Evolutionary conservation across 2,797 vertebrate genomes (phyloP).

Genomic region (Muscicapa striata): DNA sequence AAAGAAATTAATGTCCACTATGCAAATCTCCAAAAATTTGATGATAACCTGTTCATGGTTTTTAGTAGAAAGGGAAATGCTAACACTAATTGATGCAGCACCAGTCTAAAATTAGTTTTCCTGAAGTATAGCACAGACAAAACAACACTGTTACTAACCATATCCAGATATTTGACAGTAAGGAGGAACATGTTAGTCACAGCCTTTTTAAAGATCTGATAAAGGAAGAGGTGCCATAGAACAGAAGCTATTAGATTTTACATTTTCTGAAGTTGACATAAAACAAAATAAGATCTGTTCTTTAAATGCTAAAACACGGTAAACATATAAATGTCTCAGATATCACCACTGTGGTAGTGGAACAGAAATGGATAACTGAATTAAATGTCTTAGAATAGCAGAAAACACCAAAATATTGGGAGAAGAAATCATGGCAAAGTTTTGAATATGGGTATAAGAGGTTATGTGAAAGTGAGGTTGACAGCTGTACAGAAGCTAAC

Average conservation of each 20-base stretch:
- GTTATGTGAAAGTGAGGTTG: not conserved
- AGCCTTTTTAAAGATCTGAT: not conserved
- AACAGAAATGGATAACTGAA: not conserved
- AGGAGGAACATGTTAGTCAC: not conserved
- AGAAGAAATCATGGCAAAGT: not conserved
- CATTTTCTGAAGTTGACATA: not conserved
- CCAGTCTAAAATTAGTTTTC: not conserved
- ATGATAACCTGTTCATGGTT: not conserved
- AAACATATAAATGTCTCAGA: not conserved
- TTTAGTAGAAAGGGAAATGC: not conserved
- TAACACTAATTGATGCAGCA: not conserved
- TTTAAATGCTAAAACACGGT: not conserved
- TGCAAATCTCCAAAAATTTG: not conserved
- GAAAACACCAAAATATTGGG: not conserved
- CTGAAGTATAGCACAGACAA: not conserved
- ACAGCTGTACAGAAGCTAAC: not conserved
- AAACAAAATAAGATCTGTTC: not conserved
- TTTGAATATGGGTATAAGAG: not conserved
- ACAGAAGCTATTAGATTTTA: not conserved
- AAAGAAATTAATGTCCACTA: not conserved
- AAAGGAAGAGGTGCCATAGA: not conserved
- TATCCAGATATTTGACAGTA: not conserved
- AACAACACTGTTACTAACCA: not conserved
- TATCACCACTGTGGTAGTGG: not conserved
- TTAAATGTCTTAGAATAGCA: not conserved